Percentiles rank a stretch among this genome's conserved stretches.
Evolutionary conservation across 64 coral and sea anemone species (phyloP).

Genomic region (Pachyseris speciosa): DNA sequence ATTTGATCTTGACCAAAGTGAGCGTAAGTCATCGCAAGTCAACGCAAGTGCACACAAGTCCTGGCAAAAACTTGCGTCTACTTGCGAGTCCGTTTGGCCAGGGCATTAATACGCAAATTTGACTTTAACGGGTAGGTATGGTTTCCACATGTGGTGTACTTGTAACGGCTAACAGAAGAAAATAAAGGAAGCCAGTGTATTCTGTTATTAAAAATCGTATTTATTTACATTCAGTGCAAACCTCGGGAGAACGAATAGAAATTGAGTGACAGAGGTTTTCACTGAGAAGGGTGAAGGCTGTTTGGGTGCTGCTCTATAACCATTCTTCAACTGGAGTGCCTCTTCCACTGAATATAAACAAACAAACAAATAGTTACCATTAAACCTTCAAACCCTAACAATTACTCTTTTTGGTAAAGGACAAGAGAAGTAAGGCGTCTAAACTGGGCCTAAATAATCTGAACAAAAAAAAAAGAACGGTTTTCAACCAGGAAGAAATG

Average conservation of each 20-base stretch:
- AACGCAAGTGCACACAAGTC: too few species aligned
- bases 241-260: background rate
- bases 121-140: too few species aligned
- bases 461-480: too few species aligned
- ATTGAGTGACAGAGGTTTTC: background rate
- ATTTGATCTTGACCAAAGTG: too few species aligned
- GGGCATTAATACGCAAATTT: too few species aligned
- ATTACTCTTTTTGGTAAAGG: background rate
- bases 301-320: background rate
- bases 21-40: too few species aligned
- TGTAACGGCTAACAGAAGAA: too few species aligned
- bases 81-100: too few species aligned
- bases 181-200: background rate
- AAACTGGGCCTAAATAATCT: background rate
- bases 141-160: too few species aligned
- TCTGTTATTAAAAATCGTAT: background rate
- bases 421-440: background rate
- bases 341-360: constrained; percentile 37
- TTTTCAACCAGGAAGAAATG: too few species aligned
- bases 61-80: too few species aligned
- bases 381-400: too few species aligned
- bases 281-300: background rate
- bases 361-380: background rate
- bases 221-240: constrained; percentile 9
- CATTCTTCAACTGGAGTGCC: constrained; percentile 47